Evolutionary conservation across 1,140 invertebrate species (phyloP), one percentile per base, ranked within the genome.

Genomic region (Ganaspis sp.): DNA sequence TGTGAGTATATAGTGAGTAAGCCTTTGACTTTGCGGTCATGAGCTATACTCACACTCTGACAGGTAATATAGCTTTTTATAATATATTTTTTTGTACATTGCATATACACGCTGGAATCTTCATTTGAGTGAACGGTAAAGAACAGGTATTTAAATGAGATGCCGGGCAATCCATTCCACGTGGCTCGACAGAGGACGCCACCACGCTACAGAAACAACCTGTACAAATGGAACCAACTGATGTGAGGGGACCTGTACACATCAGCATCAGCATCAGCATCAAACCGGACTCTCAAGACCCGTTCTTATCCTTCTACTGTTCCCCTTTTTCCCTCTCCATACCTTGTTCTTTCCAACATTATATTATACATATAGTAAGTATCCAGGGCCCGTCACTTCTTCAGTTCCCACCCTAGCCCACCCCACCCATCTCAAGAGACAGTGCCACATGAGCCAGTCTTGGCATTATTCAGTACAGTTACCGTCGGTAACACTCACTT

Each of bases 401-500:
- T 49, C n/a, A 49, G 76, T 78, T 77, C 81, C 76, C 73, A 77
- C 76, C 78, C n/a, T n/a, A n/a, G n/a, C n/a, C 80, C 74, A 26
- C n/a, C 53, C 23, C n/a, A 49, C 45, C 45, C 45, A 34, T 34
- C 29, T 34, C 2, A 49, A 49, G 45, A 49, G 11, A 40, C 64
- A 84, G 79, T 82, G 78, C 78, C 82, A 83, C 82, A 82, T 82
- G 81, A 86, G 85, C 85, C 81, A 87, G 84, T 89, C 84, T 86
- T 85, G 82, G 81, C 80, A 74, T 73, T 82, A 85, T 82, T 89
- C 86, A 86, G 88, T 90, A 90, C 89, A 90, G 89, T 90, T 90
- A 90, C 85, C 83, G 88, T 85, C 87, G 86, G 82, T 34, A 34
- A 34, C 6, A 34, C 81, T 81, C 83, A 79, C 81, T 83, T 79